A percentile compares a stretch with the other conserved stretches of the same genome.
phyloP scores from a whole-genome alignment of 2,888 invertebrate species.

The Theretra japonica region DNA sequence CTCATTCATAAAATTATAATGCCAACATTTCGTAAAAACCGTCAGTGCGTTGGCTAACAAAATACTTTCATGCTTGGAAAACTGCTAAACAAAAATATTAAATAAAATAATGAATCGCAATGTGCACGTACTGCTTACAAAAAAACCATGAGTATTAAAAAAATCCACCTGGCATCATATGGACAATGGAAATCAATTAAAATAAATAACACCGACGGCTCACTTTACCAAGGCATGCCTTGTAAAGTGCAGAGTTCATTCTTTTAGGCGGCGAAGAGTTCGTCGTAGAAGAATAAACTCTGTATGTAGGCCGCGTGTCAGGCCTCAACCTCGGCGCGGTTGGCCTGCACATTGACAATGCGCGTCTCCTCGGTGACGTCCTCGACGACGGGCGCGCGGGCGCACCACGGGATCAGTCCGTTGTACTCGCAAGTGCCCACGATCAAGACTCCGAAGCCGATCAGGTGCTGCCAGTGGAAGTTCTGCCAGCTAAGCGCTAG shows the following conservation, averaged over 20 bases:
- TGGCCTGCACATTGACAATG: constrained; percentile 49
- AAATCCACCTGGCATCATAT: too few species aligned
- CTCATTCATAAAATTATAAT: not conserved
- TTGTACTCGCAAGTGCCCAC: constrained; percentile 94
- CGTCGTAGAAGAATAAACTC: constrained; percentile 1
- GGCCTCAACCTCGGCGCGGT: constrained; percentile 39
- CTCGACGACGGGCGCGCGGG: constrained; percentile 34
- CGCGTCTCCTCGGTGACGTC: constrained; percentile 45
- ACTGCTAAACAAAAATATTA: too few species aligned
- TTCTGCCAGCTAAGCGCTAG: constrained; percentile 90
- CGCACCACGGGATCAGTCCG: constrained; percentile 75
- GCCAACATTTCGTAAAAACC: too few species aligned
- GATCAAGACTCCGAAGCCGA: constrained; percentile 91
- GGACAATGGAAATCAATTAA: too few species aligned
- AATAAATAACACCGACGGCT: too few species aligned
- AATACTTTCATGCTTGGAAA: too few species aligned
- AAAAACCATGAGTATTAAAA: too few species aligned
- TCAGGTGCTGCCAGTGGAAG: constrained; percentile 91
- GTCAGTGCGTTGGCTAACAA: too few species aligned
- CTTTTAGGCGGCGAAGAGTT: not conserved
- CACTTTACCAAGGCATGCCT: not conserved
- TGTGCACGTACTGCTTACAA: too few species aligned
- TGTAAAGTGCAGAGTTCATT: not conserved
- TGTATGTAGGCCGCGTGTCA: constrained; percentile 30
- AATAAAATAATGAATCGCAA: too few species aligned